Evolutionary conservation across 2,113 vertebrate species (phyloP).

Genomic region (Macrotis lagotis): DNA sequence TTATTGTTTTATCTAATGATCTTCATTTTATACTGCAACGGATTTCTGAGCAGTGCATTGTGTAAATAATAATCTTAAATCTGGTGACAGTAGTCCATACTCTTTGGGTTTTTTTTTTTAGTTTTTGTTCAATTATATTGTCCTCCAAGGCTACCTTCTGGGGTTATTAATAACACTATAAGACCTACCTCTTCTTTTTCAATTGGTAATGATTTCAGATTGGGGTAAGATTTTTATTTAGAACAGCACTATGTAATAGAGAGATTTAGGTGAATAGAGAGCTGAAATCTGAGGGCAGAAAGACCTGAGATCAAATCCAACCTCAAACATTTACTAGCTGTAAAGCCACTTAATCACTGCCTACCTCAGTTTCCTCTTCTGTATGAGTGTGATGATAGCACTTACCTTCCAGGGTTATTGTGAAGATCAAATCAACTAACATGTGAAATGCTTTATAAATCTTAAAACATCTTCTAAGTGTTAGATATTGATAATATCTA

Average conservation of each 20-base stretch:
- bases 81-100: constrained; percentile 41
- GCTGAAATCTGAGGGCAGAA: background rate
- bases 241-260: background rate
- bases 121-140: background rate
- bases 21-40: constrained; percentile 37
- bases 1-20: constrained; percentile 9
- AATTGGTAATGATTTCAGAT: constrained; percentile 42
- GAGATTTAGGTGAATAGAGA: background rate
- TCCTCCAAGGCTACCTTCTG: background rate
- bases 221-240: background rate
- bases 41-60: constrained; percentile 51
- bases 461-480: background rate
- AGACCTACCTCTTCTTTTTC: constrained; percentile 13
- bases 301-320: background rate
- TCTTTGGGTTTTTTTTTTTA: constrained; percentile 56
- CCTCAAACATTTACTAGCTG: background rate
- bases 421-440: background rate
- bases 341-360: background rate
- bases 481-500: background rate
- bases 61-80: background rate
- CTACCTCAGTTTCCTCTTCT: background rate
- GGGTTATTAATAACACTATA: constrained; percentile 23
- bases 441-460: background rate
- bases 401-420: background rate
- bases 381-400: background rate